Evolutionary conservation across 2,113 vertebrate species (phyloP).

Genomic region (Thamnaconus septentrionalis): DNA sequence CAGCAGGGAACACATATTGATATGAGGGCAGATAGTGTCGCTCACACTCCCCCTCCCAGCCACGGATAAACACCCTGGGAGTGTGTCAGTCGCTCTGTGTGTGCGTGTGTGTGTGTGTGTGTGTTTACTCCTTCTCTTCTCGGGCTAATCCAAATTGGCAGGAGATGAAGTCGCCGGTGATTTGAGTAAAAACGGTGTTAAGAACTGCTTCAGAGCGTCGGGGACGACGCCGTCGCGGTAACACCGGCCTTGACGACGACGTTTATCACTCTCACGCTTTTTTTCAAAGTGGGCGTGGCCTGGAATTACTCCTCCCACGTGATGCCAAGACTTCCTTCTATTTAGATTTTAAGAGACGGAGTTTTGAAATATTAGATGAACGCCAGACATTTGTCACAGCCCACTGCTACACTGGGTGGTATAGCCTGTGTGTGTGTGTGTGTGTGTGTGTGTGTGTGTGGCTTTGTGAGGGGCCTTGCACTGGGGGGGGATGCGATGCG

Average conservation of each 20-base stretch:
- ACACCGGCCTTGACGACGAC: slow-evolving; percentile 14
- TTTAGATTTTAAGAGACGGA: background rate
- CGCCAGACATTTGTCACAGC: too few relatives aligned
- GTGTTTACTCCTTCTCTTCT: slow-evolving; percentile 6
- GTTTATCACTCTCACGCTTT: too few relatives aligned
- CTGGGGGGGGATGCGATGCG: background rate
- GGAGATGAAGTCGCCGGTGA: slow-evolving; percentile 24
- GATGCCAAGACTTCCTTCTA: background rate
- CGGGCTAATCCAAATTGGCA: slow-evolving; percentile 43
- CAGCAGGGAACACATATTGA: slow-evolving; percentile 32
- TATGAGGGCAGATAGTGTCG: slow-evolving; percentile 38
- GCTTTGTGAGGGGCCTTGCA: background rate
- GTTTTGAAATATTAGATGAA: too few relatives aligned
- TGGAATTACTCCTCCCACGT: background rate
- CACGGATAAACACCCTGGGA: slow-evolving; percentile 6
- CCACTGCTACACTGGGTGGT: too few relatives aligned
- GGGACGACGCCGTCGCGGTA: background rate
- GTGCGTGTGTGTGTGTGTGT: background rate
- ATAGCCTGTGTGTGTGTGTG: too few relatives aligned
- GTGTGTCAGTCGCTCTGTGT: background rate
- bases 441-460: background rate
- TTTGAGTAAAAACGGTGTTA: slow-evolving; percentile 36
- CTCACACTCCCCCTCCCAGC: slow-evolving; percentile 27
- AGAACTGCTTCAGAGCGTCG: slow-evolving; percentile 33
- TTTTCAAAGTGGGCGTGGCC: background rate